These are phyloP conservation scores for Mionectes olivaceus DNA, from an alignment of 2,797 vertebrate species.

Conservation along the genomic window DNA sequence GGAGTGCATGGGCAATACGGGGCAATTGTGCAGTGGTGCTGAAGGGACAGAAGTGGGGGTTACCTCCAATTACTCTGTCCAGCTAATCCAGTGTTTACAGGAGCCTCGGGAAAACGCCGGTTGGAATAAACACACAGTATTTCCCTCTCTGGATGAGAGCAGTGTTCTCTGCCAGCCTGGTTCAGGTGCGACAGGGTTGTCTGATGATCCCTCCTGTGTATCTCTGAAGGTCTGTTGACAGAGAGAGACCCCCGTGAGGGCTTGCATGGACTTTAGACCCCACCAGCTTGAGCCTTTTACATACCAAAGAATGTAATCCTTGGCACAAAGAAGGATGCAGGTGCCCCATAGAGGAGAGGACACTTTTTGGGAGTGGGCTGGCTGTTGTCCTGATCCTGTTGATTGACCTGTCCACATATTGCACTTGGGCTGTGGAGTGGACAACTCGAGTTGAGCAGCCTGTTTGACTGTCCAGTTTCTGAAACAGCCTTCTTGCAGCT, in stretches of 20 bases:
- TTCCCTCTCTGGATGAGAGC: neutral
- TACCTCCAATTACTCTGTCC: neutral
- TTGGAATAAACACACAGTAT: neutral
- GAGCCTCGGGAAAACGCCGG: neutral
- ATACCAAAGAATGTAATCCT: neutral
- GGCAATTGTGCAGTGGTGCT: neutral
- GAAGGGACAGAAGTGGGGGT: neutral
- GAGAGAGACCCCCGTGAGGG: neutral
- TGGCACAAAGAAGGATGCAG: neutral
- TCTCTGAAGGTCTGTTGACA: neutral
- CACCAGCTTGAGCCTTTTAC: neutral
- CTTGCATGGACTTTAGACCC: accelerated
- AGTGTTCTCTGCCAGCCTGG: neutral
- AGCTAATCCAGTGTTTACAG: neutral
- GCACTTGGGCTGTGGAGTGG: neutral
- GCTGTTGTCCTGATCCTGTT: neutral
- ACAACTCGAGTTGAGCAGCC: accelerated
- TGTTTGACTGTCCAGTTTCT: neutral
- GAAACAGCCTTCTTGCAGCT: too few relatives aligned
- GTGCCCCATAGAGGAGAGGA: neutral
- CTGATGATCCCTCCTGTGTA: neutral
- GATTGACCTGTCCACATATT: too few relatives aligned
- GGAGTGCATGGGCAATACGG: accelerated
- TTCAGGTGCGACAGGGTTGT: neutral
- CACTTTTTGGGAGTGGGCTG: neutral